Base-by-base conservation (phyloP, 2,113 vertebrate genomes). In the Grammomys dolichurus region DNA sequence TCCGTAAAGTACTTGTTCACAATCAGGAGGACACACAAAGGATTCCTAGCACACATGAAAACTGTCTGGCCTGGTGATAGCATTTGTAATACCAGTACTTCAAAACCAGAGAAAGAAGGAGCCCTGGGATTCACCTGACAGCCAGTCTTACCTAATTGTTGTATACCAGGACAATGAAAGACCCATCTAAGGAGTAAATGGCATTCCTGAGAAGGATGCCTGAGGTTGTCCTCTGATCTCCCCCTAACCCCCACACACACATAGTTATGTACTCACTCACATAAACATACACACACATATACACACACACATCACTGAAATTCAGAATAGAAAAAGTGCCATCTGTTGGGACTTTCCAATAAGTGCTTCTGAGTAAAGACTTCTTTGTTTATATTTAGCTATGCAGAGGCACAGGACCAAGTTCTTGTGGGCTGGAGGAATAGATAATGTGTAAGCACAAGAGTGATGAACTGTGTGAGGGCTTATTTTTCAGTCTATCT, bases 261-360 rank as follows among this genome's bases (percentile, higher is more conserved):
- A 33, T 31, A 63, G 7, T 8, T 24, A 24, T n/a, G 22, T 22
- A 76, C 40, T 3, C 73, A 76, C 22, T 3, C 60, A 63, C 22
- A 24, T 4, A 46, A 1, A 46, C 40, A 76, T 10, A 46, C 7
- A 75, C 8, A 75, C 4, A 26, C 40, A 46, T 3, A 46, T 1
- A 51, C 14, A 54, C 76, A 54, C 1, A 78, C 28, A 54, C 4
- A 70, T 70, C 48, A 65, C 69, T 11, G 12, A 96, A 92, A 82
- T 91, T 96, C 67, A 95, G 24, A 97, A 19, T 5, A 92, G 9
- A 33, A 85, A 81, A 6, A 73, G 46, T 16, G 51, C 3, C 36
- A 7, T 20, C 14, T 73, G 24, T 31, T 31, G 28, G 22, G 22
- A 7, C 2, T 72, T 77, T 96, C 33, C n/a, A 20, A 75, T 48